These are phyloP conservation scores for Drosophila prostipennis DNA, from an alignment of 2,888 invertebrate species.

Conservation along the genomic window DNA sequence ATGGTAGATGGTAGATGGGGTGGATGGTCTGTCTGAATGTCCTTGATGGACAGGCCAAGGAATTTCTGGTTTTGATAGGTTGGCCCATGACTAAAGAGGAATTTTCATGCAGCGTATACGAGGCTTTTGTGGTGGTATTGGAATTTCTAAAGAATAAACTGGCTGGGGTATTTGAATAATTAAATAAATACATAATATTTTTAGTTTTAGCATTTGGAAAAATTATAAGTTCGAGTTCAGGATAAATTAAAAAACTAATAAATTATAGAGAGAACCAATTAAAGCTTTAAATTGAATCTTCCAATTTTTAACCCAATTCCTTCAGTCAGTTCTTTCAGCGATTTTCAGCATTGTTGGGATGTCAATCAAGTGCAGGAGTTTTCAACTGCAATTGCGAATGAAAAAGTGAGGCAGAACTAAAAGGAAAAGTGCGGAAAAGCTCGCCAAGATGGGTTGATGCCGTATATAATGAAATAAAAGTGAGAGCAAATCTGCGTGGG, in stretches of 20 bases:
- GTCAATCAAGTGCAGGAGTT: conserved; percentile 36
- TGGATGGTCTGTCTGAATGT: neutral
- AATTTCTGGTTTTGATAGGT: conserved; percentile 35
- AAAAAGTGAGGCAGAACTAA: conserved; percentile 6
- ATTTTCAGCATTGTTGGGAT: conserved; percentile 4
- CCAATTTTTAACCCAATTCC: neutral
- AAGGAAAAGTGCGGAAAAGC: conserved; percentile 14
- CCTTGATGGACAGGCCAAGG: conserved; percentile 35
- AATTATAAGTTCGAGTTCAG: too few relatives aligned
- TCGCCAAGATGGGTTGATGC: conserved; percentile 1
- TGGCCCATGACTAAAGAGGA: conserved; percentile 4
- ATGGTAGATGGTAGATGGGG: conserved; percentile 27
- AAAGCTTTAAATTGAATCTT: neutral
- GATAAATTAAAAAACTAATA: too few relatives aligned
- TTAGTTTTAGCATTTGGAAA: too few relatives aligned
- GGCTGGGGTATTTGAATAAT: neutral
- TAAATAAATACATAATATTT: too few relatives aligned
- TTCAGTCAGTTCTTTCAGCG: neutral
- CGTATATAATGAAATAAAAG: conserved; percentile 30
- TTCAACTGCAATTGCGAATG: conserved; percentile 19
- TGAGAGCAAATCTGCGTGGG: conserved; percentile 19
- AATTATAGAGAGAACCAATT: too few relatives aligned
- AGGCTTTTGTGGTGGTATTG: conserved; percentile 17
- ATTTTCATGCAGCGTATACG: conserved; percentile 14
- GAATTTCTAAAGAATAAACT: conserved; percentile 4